Base-by-base conservation (phyloP, 1,140 invertebrate genomes). In the Apis cerana region DNA sequence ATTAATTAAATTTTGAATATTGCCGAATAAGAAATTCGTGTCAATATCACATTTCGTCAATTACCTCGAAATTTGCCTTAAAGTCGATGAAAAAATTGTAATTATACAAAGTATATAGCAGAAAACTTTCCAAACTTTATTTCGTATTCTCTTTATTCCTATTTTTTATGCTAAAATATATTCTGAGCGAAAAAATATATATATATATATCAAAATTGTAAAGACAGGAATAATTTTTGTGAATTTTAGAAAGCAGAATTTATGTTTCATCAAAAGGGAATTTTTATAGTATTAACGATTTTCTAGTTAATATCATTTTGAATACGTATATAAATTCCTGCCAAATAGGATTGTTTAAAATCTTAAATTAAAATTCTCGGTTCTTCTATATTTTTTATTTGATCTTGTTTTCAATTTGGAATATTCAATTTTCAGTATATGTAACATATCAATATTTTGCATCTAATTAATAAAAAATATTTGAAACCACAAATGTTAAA, bases 51-150 rank as follows among this genome's bases (percentile, higher is more conserved):
- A 33, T 59, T 69, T 68, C 21, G 77, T 80, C 79, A 75, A 81
- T 81, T 75, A 75, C 54, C 67, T 75, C 33, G 52, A 67, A 58
- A 74, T 50, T 54, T 67, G 71, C 79, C 79, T 81, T 81, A 75
- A 62, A n/a, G n/a, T 62, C 19, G 17, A 67, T 13, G 59, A 80
- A 33, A 56, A 15, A 43, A 11, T n/a, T 33, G 33, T 62, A 9
- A 58, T 21, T 33, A n/a, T 19, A 17, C 5, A 15, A 48, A n/a
- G 11, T 58, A 23, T 13, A 23, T 1, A 33, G 17, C 19, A 17
- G 33, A n/a, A 19, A 19, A 48, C n/a, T 77, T 43, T 19, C 21
- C 33, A 7, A 43, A 15, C 12, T 27, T 10, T n/a, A 19, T 52
- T 23, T 15, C n/a, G 17, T 50, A 2, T 21, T 61, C 58, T n/a